Conservation (phyloP, 1,140 invertebrate genomes). For the Phortica variegata region DNA sequence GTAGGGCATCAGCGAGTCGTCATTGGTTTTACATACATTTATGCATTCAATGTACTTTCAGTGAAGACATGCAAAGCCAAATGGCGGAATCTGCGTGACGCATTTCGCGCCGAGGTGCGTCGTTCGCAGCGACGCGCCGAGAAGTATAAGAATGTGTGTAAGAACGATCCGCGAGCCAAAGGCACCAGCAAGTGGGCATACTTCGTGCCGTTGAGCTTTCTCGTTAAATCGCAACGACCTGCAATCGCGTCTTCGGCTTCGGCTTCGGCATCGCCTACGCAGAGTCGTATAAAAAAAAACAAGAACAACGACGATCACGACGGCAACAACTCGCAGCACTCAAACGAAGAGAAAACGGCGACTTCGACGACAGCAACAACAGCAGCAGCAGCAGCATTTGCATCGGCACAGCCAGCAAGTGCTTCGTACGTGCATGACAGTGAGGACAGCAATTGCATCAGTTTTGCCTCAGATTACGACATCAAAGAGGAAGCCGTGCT, state of each 20-base stretch:
- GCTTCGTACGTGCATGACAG: too few species aligned
- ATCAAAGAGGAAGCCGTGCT: not conserved
- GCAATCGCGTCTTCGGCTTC: not conserved
- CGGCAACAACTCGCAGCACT: too few species aligned
- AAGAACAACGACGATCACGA: too few species aligned
- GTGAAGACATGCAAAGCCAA: constrained; percentile 15
- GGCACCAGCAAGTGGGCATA: constrained; percentile 10
- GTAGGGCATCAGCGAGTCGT: too few species aligned
- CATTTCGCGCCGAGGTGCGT: constrained; percentile 18
- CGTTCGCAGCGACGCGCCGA: constrained; percentile 6
- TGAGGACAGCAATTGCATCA: too few species aligned
- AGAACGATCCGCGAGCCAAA: not conserved
- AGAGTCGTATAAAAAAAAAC: too few species aligned
- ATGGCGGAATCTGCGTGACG: constrained; percentile 20
- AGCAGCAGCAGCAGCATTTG: not conserved
- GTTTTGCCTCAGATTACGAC: too few species aligned
- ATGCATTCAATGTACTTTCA: not conserved
- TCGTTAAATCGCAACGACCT: not conserved
- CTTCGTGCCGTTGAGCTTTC: constrained; percentile 14
- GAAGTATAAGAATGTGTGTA: not conserved
- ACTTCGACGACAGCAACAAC: too few species aligned
- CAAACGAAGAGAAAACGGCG: too few species aligned
- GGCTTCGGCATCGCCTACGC: too few species aligned
- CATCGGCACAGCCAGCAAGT: too few species aligned
- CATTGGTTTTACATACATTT: too few species aligned